These are phyloP conservation scores for Oenanthe melanoleuca DNA, from an alignment of 2,113 vertebrate genomes.

Conservation along the genomic window DNA sequence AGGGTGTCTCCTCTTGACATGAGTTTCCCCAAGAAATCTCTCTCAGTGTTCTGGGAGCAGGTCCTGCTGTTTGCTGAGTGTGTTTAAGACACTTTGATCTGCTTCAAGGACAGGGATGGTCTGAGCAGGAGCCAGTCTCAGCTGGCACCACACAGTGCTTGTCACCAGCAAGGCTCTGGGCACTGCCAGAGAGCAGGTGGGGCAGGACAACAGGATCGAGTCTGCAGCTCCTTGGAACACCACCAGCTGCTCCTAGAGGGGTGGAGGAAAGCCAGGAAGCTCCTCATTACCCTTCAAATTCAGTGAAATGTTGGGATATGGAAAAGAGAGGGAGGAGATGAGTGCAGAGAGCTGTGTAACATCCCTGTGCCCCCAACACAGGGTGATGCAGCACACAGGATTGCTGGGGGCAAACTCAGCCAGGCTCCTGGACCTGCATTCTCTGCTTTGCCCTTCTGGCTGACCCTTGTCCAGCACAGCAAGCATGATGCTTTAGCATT, in stretches of 20 bases:
- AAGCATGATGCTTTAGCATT: neutral
- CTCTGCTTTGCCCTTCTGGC: neutral
- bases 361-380: neutral
- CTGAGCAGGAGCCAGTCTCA: neutral
- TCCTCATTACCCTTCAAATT: neutral
- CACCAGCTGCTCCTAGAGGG: neutral
- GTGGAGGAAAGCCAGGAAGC: neutral
- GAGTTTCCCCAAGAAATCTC: neutral
- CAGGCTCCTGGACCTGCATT: neutral
- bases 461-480: neutral
- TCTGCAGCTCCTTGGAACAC: neutral
- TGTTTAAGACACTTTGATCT: neutral
- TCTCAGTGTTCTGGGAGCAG: neutral
- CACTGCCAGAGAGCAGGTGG: neutral
- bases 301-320: neutral
- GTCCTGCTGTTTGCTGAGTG: neutral
- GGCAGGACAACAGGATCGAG: neutral
- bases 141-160: neutral
- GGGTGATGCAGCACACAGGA: neutral
- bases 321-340: neutral
- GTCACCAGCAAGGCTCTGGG: neutral
- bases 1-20: fast-evolving
- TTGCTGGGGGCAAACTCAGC: neutral
- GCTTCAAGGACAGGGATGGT: neutral
- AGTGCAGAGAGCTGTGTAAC: neutral